phyloP scores from a whole-genome alignment of 2,797 vertebrate genomes.

The Rhadinocentrus ornatus region DNA sequence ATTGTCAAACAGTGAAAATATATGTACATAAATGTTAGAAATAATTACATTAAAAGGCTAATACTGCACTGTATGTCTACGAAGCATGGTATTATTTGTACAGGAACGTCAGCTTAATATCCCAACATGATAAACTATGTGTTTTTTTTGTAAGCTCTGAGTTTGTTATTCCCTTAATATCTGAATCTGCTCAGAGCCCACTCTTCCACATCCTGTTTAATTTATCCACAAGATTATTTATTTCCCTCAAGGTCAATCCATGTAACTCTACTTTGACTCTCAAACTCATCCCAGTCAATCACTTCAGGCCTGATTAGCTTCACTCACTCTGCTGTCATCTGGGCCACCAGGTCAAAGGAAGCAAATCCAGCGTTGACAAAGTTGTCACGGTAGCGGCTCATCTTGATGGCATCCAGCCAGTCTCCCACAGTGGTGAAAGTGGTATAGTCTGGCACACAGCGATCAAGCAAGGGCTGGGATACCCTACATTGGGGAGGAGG shows the following conservation, averaged over 20 bases:
- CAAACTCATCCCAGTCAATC: constrained; percentile 53
- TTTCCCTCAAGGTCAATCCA: constrained; percentile 57
- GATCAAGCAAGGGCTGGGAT: constrained; percentile 97
- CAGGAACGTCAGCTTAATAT: background rate
- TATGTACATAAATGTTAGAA: constrained; percentile 18
- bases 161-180: constrained; percentile 6
- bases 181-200: constrained; percentile 9
- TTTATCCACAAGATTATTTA: constrained; percentile 37
- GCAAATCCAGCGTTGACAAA: constrained; percentile 97
- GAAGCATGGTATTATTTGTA: background rate
- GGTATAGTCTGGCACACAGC: constrained; percentile 97
- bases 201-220: constrained; percentile 38
- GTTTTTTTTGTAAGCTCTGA: background rate
- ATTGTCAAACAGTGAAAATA: background rate
- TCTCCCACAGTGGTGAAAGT: constrained; percentile 99
- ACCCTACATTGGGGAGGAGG: constrained; percentile 81
- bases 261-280: constrained; percentile 55
- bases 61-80: background rate
- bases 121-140: background rate
- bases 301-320: constrained; percentile 59
- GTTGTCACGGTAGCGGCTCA: constrained; percentile 98
- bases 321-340: constrained; percentile 94
- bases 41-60: background rate
- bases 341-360: constrained; percentile 97
- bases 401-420: constrained; percentile 99